Evolutionary conservation across 2,888 invertebrate species (phyloP).

Genomic region (Ptychoptera albimana): DNA sequence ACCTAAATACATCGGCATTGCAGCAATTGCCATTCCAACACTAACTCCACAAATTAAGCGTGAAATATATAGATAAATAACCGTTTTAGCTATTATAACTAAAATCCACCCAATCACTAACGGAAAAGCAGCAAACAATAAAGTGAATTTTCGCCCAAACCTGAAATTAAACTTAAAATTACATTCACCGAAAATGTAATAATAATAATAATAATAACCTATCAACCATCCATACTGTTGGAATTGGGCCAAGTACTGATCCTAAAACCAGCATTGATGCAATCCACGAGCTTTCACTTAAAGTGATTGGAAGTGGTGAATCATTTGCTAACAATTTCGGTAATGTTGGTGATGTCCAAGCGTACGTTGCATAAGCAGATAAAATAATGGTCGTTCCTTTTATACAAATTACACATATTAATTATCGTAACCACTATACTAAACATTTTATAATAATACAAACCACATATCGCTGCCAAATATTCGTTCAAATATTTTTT

Average conservation of each 20-base stretch:
- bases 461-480: no score
- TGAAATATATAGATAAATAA: constrained; percentile 39
- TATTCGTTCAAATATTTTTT: no score
- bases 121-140: constrained; percentile 41
- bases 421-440: no score
- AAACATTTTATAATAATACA: no score
- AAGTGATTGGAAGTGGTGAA: constrained; percentile 37
- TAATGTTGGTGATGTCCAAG: constrained; percentile 46
- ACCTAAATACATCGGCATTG: constrained; percentile 45
- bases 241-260: constrained; percentile 43
- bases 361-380: constrained; percentile 37
- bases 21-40: constrained; percentile 43
- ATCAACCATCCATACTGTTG: constrained; percentile 45
- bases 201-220: not conserved
- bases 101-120: constrained; percentile 46
- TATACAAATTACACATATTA: no score
- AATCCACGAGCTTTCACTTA: constrained; percentile 44
- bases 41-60: constrained; percentile 47
- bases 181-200: no score
- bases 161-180: constrained; percentile 13
- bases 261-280: constrained; percentile 47
- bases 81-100: constrained; percentile 39
- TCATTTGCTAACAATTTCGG: constrained; percentile 33
- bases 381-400: constrained; percentile 36
- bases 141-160: constrained; percentile 50